Evolutionary conservation across 37 sponge, comb jelly and placozoan species (phyloP), one percentile per base, ranked within the genome.

Genomic region (Bolinopsis microptera): DNA sequence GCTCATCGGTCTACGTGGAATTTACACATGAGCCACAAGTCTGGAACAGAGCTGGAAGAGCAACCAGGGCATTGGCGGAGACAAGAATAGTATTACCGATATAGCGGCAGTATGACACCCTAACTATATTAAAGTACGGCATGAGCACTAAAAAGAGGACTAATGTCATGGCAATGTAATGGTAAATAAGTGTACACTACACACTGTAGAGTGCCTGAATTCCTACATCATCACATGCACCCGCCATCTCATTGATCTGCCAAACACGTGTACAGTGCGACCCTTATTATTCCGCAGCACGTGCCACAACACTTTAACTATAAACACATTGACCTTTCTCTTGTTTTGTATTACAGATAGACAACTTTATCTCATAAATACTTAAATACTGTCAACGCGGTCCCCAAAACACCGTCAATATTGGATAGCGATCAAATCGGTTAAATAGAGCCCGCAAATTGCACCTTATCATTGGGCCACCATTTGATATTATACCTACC

Each of bases 101-200:
- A 77, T 27, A 16, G 80, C 80, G 32, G 80, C 35, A 77, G 27
- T 32, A 22, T 0, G 32, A 32, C 32, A 77, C 80, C 80, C 21
- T 77, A 77, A 77, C 80, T 33, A 77, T 32, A 70, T 70, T 70
- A 70, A 8, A 8, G 74, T 28, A 72, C 5, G 31, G 74, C 74
- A 72, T 72, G 74, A 77, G 80, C 80, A 77, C 80, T 77, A 77
- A 77, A 77, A 77, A 77, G 35, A 22, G 74, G 74, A 26, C 74
- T 70, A 70, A 70, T 70, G 74, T 22, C 30, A 9, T 9, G 74
- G 25, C 3, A 26, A 28, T 22, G 25, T 9, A 2, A 70, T 70
- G 74, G 5, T 9, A 24, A 22, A 18, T 70, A 36, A 8, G 80
- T 77, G 80, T 77, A 30, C 27, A 18, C 9, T 9, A 21, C 1